These are phyloP conservation scores for Pemphredon lugubris DNA, from an alignment of 2,888 invertebrate species.

Conservation along the genomic window DNA sequence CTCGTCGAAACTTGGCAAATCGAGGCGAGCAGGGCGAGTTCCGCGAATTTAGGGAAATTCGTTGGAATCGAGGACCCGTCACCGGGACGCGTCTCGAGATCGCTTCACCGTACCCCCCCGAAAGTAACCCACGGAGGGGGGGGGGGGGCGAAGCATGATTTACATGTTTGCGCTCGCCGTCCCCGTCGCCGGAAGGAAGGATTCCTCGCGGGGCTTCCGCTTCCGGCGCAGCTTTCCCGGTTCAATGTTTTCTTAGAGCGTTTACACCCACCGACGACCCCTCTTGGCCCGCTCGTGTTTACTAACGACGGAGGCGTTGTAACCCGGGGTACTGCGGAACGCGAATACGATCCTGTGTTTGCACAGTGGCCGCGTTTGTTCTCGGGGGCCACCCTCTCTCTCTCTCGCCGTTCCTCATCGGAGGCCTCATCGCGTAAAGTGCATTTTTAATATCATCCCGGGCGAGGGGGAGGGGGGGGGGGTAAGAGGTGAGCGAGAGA, in stretches of 20 bases:
- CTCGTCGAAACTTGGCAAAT: no score
- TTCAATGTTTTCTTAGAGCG: slow-evolving; percentile 68
- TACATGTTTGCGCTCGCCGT: slow-evolving; percentile 52
- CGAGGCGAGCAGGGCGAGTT: background rate
- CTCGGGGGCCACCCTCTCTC: background rate
- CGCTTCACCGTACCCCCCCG: no score
- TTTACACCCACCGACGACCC: slow-evolving; percentile 58
- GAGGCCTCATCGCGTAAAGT: slow-evolving; percentile 51
- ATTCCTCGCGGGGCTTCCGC: slow-evolving; percentile 38
- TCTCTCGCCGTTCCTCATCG: slow-evolving; percentile 1
- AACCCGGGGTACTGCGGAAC: background rate
- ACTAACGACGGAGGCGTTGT: slow-evolving; percentile 23
- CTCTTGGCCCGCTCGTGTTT: slow-evolving; percentile 50
- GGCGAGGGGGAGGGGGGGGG: slow-evolving; percentile 25
- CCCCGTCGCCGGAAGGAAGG: slow-evolving; percentile 18
- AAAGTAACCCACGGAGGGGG: no score
- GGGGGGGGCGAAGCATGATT: no score
- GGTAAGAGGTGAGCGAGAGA: slow-evolving; percentile 11
- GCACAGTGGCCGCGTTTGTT: slow-evolving; percentile 24
- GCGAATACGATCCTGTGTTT: slow-evolving; percentile 19
- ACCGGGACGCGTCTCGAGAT: slow-evolving; percentile 34
- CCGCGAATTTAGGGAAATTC: slow-evolving; percentile 30
- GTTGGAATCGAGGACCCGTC: slow-evolving; percentile 28
- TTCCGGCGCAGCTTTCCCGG: slow-evolving; percentile 21
- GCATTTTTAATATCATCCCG: slow-evolving; percentile 54